Conservation (phyloP, 2,113 vertebrate species). For the Halcyon senegalensis region DNA sequence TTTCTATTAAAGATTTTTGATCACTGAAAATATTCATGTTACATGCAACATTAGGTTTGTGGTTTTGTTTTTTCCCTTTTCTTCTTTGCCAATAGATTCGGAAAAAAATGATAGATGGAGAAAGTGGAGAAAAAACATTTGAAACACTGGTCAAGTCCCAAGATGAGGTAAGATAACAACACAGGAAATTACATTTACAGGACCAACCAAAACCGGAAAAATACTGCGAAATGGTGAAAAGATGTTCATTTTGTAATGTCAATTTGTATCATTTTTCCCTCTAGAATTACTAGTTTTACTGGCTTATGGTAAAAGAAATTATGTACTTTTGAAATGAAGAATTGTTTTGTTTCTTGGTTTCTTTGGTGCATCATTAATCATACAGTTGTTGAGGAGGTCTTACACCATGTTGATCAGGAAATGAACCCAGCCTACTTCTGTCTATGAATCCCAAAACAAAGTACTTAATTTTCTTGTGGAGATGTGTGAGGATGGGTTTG, state of each 20-base stretch:
- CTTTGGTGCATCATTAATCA: slow-evolving; percentile 45
- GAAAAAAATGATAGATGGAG: slow-evolving; percentile 95
- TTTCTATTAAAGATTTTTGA: not conserved
- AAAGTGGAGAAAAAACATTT: slow-evolving; percentile 91
- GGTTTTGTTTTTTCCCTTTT: not conserved
- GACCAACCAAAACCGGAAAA: not conserved
- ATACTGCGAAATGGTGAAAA: not conserved
- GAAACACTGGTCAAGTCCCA: slow-evolving; percentile 95
- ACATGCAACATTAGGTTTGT: not conserved
- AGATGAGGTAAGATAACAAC: slow-evolving; percentile 88
- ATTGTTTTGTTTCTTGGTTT: slow-evolving; percentile 8
- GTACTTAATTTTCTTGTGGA: not conserved
- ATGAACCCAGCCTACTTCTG: slow-evolving; percentile 19
- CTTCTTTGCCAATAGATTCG: slow-evolving; percentile 82
- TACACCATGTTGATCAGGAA: slow-evolving; percentile 22
- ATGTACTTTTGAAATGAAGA: not conserved
- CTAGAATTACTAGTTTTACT: not conserved
- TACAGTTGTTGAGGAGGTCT: slow-evolving; percentile 43
- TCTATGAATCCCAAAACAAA: slow-evolving; percentile 21
- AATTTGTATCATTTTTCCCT: not conserved
- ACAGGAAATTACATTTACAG: not conserved
- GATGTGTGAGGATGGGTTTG: not conserved
- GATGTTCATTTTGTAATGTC: not conserved
- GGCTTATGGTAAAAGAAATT: not conserved
- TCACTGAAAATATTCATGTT: not conserved